phyloP scores from a whole-genome alignment of 2,888 invertebrate species.

The Drosophila formosana region DNA sequence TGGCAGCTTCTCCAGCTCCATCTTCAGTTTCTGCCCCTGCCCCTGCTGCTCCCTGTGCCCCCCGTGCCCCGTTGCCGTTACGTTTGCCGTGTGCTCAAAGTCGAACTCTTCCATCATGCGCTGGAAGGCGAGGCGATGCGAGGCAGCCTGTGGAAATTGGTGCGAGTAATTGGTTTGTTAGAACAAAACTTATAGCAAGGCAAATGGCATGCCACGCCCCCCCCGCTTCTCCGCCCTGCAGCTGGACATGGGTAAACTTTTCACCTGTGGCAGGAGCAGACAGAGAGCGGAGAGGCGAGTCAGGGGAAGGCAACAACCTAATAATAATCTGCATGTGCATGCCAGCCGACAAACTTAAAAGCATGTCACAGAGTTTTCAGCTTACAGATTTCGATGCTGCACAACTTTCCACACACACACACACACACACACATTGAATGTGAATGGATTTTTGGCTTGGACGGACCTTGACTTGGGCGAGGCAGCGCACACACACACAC shows the following conservation, averaged over 20 bases:
- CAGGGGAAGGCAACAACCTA: slow-evolving; percentile 64
- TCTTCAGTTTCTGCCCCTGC: neutral
- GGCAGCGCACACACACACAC: slow-evolving; percentile 6
- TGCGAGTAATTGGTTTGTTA: slow-evolving; percentile 80
- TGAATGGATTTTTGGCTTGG: slow-evolving; percentile 15
- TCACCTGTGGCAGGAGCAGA: slow-evolving; percentile 47
- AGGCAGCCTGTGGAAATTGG: slow-evolving; percentile 75
- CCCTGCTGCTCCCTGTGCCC: no score
- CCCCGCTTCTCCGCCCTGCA: neutral
- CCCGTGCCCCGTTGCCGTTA: neutral
- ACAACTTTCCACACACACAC: slow-evolving; percentile 62
- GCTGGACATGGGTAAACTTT: slow-evolving; percentile 73
- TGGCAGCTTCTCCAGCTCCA: neutral
- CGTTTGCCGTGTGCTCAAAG: slow-evolving; percentile 53
- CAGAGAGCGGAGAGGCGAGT: neutral
- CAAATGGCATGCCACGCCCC: slow-evolving; percentile 51
- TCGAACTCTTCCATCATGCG: slow-evolving; percentile 79
- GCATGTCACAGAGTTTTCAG: slow-evolving; percentile 81
- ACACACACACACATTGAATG: slow-evolving; percentile 21
- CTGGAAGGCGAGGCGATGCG: slow-evolving; percentile 41
- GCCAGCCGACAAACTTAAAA: slow-evolving; percentile 76
- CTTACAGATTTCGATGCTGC: slow-evolving; percentile 78
- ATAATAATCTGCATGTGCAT: slow-evolving; percentile 79
- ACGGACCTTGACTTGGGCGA: slow-evolving; percentile 19
- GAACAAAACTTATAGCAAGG: slow-evolving; percentile 76